A percentile compares a stretch with the other conserved stretches of the same genome.
Conservation (phyloP, 2,797 vertebrate genomes). For the Rhinichthys osculus region DNA sequence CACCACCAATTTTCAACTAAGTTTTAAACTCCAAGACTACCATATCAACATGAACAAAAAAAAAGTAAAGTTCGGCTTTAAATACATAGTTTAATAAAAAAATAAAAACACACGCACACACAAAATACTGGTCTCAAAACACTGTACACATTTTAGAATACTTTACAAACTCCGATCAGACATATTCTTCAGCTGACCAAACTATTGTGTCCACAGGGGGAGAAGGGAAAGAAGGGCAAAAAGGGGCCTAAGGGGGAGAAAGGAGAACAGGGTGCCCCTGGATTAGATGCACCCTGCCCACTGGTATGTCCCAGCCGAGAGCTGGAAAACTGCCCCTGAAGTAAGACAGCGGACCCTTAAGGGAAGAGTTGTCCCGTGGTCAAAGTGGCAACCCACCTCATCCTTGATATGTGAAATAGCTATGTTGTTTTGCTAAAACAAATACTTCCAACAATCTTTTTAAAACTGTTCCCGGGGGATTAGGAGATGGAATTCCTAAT, state of each 20-base stretch:
- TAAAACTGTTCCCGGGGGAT: not conserved
- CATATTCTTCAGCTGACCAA: conserved; percentile 84
- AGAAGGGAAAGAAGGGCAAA: conserved; percentile 99
- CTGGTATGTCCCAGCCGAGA: conserved; percentile 93
- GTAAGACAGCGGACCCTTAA: conserved; percentile 67
- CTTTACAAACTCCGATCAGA: conserved; percentile 31
- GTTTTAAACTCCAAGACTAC: not conserved
- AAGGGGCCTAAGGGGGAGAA: conserved; percentile 99
- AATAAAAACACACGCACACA: not conserved
- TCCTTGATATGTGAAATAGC: conserved; percentile 31
- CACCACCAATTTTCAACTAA: too few species aligned
- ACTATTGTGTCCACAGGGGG: conserved; percentile 98
- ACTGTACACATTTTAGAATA: conserved; percentile 21
- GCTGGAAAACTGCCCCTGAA: conserved; percentile 75
- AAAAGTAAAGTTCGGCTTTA: not conserved
- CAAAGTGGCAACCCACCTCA: conserved; percentile 61
- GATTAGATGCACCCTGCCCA: conserved; percentile 99
- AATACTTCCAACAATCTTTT: not conserved
- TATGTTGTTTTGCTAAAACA: not conserved
- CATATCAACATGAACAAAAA: not conserved
- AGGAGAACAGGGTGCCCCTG: conserved; percentile 99
- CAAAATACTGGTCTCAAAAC: conserved; percentile 48
- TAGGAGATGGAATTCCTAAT: not conserved
- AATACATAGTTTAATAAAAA: not conserved
- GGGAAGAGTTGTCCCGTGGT: conserved; percentile 80